A percentile compares a stretch with the other conserved stretches of the same genome.
Conservation (phyloP, 1,140 invertebrate species). For the Plodia interpunctella region DNA sequence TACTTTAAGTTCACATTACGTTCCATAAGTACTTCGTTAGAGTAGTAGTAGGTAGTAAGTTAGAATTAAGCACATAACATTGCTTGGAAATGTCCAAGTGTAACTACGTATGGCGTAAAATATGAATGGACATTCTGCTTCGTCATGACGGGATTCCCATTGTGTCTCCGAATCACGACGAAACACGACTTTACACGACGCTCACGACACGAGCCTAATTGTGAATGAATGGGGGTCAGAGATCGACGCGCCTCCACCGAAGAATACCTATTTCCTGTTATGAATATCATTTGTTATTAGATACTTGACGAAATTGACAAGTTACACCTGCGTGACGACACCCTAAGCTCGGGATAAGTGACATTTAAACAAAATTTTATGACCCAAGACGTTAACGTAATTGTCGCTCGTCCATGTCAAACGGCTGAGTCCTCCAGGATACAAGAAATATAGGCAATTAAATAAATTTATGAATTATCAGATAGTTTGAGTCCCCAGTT, state of each 20-base stretch:
- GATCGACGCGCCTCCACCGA: conserved; percentile 46
- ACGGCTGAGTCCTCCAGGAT: background rate
- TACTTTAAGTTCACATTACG: too few relatives aligned
- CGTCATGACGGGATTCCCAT: conserved; percentile 70
- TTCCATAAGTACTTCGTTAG: too few relatives aligned
- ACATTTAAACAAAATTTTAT: background rate
- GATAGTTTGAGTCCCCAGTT: conserved; percentile 27
- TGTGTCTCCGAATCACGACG: conserved; percentile 59
- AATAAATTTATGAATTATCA: conserved; percentile 20
- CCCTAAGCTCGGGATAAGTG: background rate
- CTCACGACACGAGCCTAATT: conserved; percentile 62
- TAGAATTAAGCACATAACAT: too few relatives aligned
- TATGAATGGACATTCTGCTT: conserved; percentile 66
- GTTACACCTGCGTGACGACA: conserved; percentile 15
- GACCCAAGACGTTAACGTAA: background rate
- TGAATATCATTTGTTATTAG: conserved; percentile 35
- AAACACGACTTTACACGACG: conserved; percentile 30
- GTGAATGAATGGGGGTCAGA: conserved; percentile 69
- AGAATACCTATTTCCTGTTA: conserved; percentile 54
- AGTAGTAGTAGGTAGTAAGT: too few relatives aligned
- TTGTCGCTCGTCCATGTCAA: background rate
- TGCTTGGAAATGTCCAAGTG: background rate
- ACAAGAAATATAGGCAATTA: conserved; percentile 9
- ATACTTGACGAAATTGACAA: conserved; percentile 17
- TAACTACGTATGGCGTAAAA: conserved; percentile 8